Evolutionary conservation across 1,140 invertebrate genomes (phyloP).

Genomic region (Heliothis virescens): DNA sequence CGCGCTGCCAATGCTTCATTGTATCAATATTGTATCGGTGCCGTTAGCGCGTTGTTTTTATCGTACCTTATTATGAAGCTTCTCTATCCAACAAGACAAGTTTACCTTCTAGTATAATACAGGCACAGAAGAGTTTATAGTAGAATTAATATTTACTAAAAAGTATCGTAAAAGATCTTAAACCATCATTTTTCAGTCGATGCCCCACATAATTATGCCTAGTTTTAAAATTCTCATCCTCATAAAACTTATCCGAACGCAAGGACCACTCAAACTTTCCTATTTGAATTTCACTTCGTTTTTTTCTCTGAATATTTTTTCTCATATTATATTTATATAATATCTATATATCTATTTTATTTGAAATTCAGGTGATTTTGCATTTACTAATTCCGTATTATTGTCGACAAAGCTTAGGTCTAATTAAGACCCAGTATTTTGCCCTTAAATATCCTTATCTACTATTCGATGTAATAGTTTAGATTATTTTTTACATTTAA

Average conservation of each 20-base stretch:
- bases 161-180: conserved; percentile 15
- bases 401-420: conserved; percentile 70
- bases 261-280: conserved; percentile 93
- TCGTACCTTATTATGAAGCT: conserved; percentile 60
- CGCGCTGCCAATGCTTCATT: conserved; percentile 69
- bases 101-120: conserved; percentile 45
- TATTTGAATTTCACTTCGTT: conserved; percentile 80
- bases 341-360: conserved; percentile 56
- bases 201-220: conserved; percentile 38
- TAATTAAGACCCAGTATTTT: conserved; percentile 67
- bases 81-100: conserved; percentile 63
- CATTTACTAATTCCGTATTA: conserved; percentile 59
- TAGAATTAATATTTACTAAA: conserved; percentile 32
- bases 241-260: conserved; percentile 73
- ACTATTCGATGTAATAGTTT: conserved; percentile 85
- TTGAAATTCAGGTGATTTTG: conserved; percentile 58
- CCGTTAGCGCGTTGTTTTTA: conserved; percentile 71
- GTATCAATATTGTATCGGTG: conserved; percentile 75
- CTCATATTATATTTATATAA: conserved; percentile 60
- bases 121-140: conserved; percentile 16
- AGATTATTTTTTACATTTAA: conserved; percentile 78
- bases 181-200: conserved; percentile 54
- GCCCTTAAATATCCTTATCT: conserved; percentile 73
- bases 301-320: conserved; percentile 59
- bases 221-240: conserved; percentile 50